Evolutionary conservation across 2,113 vertebrate species (phyloP), one percentile per base, ranked within the genome.

Genomic region (Atlantisia rogersi): DNA sequence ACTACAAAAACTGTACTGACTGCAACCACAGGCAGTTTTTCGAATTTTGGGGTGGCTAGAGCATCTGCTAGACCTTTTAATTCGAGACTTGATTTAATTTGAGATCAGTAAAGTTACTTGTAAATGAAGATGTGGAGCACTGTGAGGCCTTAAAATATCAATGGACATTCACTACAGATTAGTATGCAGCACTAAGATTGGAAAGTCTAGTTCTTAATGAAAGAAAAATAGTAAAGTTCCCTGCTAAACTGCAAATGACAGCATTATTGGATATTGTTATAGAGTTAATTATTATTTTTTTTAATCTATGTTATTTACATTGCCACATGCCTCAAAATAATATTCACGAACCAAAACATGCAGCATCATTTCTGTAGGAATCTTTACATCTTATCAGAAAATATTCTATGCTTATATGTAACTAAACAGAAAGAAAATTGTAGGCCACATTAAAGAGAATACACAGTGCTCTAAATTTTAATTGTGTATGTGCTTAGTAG

Each of bases 1-100:
- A 46, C 7, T 92, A 48, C 93, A 88, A 96, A 88, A 92, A 92
- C 69, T 71, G 35, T 90, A 60, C 68, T 94, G 80, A 91, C 95
- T 96, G 73, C 64, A 94, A 67, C 40, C 11, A 13, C 11, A 2
- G 60, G 39, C 19, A 42, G 21, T 82, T 92, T 25, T 56, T 85
- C 42, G 15, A 90, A 64, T 94, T 95, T 94, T 76, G 78, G 83
- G 63, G 63, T 67, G 73, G 59, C 75, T 75, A 70, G 22, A 53
- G 64, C 75, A 85, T 26, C 69, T 37, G 31, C 44, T 95, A 91
- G 71, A 90, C 94, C 77, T 81, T 92, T 37, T 94, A 86, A 86
- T 59, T 83, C 14, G 35, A 12, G 5, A 10, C 62, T 46, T 35
- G 5, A 28, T 65, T 92, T 70, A 10, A 48, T 59, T 22, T 74